Conservation (phyloP, 1,140 invertebrate genomes). For the Diorhabda carinulata region DNA sequence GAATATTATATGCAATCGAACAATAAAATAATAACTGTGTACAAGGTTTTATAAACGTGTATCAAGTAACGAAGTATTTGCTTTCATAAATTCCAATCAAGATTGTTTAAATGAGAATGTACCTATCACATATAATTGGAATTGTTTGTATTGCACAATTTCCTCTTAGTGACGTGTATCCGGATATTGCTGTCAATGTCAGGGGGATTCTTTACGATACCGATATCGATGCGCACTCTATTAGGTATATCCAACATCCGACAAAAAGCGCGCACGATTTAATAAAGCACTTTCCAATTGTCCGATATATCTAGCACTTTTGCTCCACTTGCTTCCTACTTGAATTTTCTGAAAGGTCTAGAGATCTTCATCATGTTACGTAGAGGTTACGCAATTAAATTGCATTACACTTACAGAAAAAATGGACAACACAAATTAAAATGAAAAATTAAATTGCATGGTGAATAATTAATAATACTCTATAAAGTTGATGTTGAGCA, state of each 20-base stretch:
- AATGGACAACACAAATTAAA: too few relatives aligned
- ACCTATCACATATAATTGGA: conserved; percentile 36
- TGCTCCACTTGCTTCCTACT: conserved; percentile 31
- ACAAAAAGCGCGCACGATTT: conserved; percentile 37
- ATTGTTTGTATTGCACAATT: conserved; percentile 42
- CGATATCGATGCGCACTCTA: conserved; percentile 24
- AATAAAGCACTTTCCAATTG: conserved; percentile 42
- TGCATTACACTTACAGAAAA: too few relatives aligned
- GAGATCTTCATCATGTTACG: neutral
- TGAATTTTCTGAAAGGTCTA: neutral
- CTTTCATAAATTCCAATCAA: neutral
- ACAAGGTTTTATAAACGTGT: too few relatives aligned
- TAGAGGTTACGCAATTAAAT: too few relatives aligned
- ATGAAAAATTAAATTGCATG: too few relatives aligned
- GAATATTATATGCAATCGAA: too few relatives aligned
- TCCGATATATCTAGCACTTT: conserved; percentile 31
- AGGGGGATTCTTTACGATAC: conserved; percentile 19
- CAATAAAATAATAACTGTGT: too few relatives aligned
- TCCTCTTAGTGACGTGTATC: conserved; percentile 41
- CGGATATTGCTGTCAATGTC: conserved; percentile 45
- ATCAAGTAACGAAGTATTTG: too few relatives aligned
- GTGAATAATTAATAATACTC: too few relatives aligned
- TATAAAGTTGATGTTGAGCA: too few relatives aligned
- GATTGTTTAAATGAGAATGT: conserved; percentile 10
- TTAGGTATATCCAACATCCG: conserved; percentile 32